These are phyloP conservation scores for Toxotes jaculatrix DNA, from an alignment of 2,113 vertebrate genomes.

Conservation along the genomic window DNA sequence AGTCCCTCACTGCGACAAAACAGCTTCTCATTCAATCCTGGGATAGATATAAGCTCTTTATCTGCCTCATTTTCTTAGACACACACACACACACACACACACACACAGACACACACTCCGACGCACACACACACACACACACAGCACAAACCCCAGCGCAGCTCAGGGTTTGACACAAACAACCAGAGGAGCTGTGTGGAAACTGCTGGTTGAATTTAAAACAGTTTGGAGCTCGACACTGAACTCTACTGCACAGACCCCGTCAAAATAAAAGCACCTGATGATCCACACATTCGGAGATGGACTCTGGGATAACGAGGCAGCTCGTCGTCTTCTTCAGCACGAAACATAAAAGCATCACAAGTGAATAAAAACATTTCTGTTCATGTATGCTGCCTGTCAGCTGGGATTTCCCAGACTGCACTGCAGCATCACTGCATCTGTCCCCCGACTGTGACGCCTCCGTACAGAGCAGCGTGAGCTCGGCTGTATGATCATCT, in stretches of 20 bases:
- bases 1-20: slow-evolving; percentile 26
- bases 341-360: neutral
- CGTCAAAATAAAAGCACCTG: slow-evolving; percentile 4
- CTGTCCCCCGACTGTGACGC: neutral
- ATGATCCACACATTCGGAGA: neutral
- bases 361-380: neutral
- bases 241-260: slow-evolving; percentile 3
- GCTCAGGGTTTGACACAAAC: slow-evolving; percentile 4
- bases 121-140: neutral
- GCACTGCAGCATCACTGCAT: neutral
- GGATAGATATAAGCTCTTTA: slow-evolving; percentile 53
- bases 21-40: slow-evolving; percentile 29
- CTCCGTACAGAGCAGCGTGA: neutral
- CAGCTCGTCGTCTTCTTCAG: too few relatives aligned
- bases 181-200: slow-evolving; percentile 11
- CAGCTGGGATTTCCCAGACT: neutral
- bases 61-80: slow-evolving; percentile 20
- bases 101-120: neutral
- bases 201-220: neutral
- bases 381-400: neutral
- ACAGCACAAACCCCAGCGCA: neutral
- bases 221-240: slow-evolving; percentile 4
- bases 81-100: neutral
- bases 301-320: neutral
- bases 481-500: neutral